Percentiles rank a stretch among this genome's conserved stretches.
phyloP scores from a whole-genome alignment of 2,797 vertebrate genomes.

The Eremophila alpestris region DNA sequence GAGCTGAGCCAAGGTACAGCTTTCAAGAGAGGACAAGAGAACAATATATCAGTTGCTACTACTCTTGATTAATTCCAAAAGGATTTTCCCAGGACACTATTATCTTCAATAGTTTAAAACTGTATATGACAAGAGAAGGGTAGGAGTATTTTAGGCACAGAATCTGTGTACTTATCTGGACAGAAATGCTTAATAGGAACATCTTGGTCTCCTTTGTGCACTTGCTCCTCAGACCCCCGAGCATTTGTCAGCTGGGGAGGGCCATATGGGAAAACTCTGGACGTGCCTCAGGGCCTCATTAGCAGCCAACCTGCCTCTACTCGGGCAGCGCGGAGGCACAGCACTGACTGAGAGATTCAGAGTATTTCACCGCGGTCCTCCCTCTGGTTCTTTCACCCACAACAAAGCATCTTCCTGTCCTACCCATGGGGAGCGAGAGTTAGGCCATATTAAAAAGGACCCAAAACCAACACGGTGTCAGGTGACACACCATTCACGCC shows the following conservation, averaged over 20 bases:
- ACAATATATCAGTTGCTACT: background rate
- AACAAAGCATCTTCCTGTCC: background rate
- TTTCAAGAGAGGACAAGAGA: background rate
- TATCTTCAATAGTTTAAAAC: background rate
- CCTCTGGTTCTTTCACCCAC: background rate
- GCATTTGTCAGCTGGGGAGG: background rate
- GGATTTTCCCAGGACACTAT: background rate
- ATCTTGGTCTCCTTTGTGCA: background rate
- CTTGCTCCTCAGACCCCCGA: background rate
- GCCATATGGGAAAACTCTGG: background rate
- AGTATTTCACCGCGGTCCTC: background rate
- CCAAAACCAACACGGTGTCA: background rate
- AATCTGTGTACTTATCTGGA: background rate
- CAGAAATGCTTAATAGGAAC: background rate
- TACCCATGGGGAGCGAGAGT: background rate
- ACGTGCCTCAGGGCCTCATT: background rate
- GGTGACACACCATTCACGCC: background rate
- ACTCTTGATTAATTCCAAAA: background rate
- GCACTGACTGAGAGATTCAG: background rate
- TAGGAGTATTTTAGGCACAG: background rate
- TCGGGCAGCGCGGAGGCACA: fast-evolving
- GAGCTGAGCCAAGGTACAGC: background rate
- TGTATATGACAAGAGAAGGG: background rate
- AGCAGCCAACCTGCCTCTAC: background rate
- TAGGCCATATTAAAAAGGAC: background rate